Evolutionary conservation across 2,888 invertebrate genomes (phyloP).

Genomic region (Temnothorax ravouxi): DNA sequence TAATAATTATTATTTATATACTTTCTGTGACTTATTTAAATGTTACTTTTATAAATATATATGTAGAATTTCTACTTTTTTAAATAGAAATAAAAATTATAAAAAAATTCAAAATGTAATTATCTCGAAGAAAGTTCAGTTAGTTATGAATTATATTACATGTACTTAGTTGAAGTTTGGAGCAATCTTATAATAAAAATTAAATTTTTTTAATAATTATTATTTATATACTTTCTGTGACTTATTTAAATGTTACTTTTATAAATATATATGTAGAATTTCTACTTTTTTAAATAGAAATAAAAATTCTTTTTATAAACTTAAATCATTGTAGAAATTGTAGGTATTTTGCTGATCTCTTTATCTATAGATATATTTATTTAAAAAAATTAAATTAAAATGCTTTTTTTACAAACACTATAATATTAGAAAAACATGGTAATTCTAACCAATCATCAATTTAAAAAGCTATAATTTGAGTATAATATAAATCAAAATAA

Average conservation of each 20-base stretch:
- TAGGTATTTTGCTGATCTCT: neutral
- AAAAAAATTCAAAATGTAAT: neutral
- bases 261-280: neutral
- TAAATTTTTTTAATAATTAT: neutral
- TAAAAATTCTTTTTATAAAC: neutral
- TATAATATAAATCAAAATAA: constrained; percentile 19
- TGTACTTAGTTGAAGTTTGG: neutral
- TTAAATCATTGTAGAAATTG: neutral
- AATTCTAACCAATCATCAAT: neutral
- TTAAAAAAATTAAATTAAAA: neutral
- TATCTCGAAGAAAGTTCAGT: neutral
- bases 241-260: neutral
- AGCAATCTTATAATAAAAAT: too few species aligned
- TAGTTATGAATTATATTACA: neutral
- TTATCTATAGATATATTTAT: neutral
- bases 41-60: neutral
- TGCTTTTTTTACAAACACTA: neutral
- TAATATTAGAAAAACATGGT: neutral
- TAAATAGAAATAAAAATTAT: neutral
- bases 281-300: neutral
- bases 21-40: neutral
- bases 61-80: neutral
- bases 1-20: neutral
- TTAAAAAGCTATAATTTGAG: constrained; percentile 1
- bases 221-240: neutral